Evolutionary conservation across 2,888 invertebrate species (phyloP), one percentile per base, ranked within the genome.

Genomic region (Hydrotaea cyrtoneurina): DNA sequence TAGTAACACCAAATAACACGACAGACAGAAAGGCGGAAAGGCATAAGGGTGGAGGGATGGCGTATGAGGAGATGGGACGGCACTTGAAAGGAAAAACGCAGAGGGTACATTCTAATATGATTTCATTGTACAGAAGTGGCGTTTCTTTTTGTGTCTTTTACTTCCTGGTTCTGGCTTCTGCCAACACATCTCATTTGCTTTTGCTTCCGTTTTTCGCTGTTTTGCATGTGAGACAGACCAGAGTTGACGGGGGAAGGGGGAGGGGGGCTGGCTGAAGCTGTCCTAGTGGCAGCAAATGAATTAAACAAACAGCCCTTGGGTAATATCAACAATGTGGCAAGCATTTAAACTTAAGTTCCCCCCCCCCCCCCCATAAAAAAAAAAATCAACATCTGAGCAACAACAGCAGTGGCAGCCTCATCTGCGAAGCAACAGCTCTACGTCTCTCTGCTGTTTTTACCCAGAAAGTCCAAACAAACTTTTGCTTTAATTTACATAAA

Each of bases 301-400:
- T 82, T 80, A 80, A 82, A 31, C 55, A 82, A 85, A 80, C 80
- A 71, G 86, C 89, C 87, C 86, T 86, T 84, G 86, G 88, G 85
- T 76, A 81, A 78, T 86, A 78, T 43, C 74, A 76, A 80, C 85
- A 83, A 81, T 83, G 73, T 74, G 79, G 73, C 64, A 75, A 75
- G 55, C 64, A 78, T 59, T 77, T 80, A 80, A 85, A 79, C 69
- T 83, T 80, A 59, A 59, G 36, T 23, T 39, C 17, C 13, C 0
- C 4, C 31, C n/a, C n/a, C n/a, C n/a, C n/a, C n/a, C n/a, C n/a
- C n/a, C n/a, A n/a, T n/a, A n/a, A 31, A 31, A 31, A 7, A 31
- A 31, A 31, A 31, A 31, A 31, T 31, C 31, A 31, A 46, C 69
- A 43, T 69, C 69, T 69, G 43, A 69, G 46, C 39, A 39, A 1